A percentile compares a stretch with the other conserved stretches of the same genome.
Evolutionary conservation across 2,113 vertebrate genomes (phyloP).

Genomic region (Pteronura brasiliensis): DNA sequence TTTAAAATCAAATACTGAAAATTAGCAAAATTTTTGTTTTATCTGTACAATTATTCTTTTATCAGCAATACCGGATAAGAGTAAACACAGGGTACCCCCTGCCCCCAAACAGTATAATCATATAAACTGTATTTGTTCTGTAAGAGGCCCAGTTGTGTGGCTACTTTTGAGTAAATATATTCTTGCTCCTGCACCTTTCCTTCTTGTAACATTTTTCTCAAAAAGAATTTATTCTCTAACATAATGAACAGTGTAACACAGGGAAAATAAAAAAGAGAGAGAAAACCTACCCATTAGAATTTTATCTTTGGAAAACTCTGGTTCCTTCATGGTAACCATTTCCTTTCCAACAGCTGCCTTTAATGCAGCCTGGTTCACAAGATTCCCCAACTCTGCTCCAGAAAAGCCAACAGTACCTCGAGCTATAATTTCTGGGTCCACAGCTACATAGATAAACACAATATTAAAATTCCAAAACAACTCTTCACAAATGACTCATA

Average conservation of each 20-base stretch:
- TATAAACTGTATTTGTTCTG: not conserved
- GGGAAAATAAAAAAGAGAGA: not conserved
- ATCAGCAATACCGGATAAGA: too few relatives aligned
- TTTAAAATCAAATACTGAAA: too few relatives aligned
- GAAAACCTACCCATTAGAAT: constrained; percentile 93
- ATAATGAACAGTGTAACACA: not conserved
- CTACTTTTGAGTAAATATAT: not conserved
- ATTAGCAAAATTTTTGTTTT: too few relatives aligned
- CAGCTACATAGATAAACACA: constrained; percentile 78
- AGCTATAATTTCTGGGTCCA: constrained; percentile 94
- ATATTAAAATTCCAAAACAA: not conserved
- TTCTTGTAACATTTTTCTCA: not conserved
- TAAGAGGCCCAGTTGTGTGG: not conserved
- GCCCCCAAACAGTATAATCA: not conserved
- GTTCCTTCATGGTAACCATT: constrained; percentile 95
- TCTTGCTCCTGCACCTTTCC: not conserved
- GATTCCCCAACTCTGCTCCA: constrained; percentile 97
- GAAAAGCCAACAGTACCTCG: constrained; percentile 98
- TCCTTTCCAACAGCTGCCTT: constrained; percentile 97
- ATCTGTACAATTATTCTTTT: too few relatives aligned
- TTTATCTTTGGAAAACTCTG: constrained; percentile 99
- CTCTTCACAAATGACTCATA: not conserved
- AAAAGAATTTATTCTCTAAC: not conserved
- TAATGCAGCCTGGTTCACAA: constrained; percentile 98
- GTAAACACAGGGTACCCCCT: too few relatives aligned